These are phyloP conservation scores for Diarsia dahlii DNA, from an alignment of 2,888 invertebrate species.

Conservation along the genomic window DNA sequence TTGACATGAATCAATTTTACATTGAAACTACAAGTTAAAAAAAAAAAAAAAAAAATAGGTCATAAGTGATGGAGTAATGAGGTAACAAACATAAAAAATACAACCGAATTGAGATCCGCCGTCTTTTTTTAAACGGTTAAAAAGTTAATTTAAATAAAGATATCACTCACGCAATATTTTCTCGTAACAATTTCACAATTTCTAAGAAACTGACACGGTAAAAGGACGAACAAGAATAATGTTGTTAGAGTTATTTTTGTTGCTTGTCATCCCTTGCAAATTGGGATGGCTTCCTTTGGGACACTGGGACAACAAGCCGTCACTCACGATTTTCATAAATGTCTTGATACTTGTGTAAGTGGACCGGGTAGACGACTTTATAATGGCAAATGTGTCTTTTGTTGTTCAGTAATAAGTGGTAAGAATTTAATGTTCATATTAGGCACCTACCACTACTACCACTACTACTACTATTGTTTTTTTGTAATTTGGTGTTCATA, in stretches of 20 bases:
- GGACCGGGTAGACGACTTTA: background rate
- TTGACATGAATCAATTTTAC: too few relatives aligned
- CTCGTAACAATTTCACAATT: conserved; percentile 5
- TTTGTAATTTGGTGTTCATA: too few relatives aligned
- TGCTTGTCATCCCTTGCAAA: conserved; percentile 44
- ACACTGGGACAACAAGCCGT: conserved; percentile 35
- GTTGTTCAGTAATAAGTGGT: background rate
- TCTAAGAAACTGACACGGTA: conserved; percentile 9
- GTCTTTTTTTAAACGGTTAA: too few relatives aligned
- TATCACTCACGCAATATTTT: background rate
- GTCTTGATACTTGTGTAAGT: conserved; percentile 25
- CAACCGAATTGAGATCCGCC: too few relatives aligned
- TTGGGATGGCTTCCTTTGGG: conserved; percentile 39
- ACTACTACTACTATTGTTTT: too few relatives aligned
- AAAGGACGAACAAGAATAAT: conserved; percentile 23
- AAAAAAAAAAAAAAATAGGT: too few relatives aligned
- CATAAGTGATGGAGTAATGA: too few relatives aligned
- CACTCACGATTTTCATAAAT: conserved; percentile 38
- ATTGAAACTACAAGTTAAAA: too few relatives aligned
- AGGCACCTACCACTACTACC: too few relatives aligned
- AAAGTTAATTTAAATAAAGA: background rate
- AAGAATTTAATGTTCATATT: too few relatives aligned
- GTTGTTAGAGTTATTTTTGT: conserved; percentile 31
- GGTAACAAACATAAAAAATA: too few relatives aligned
- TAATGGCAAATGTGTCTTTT: background rate